Conservation (phyloP, 2,797 vertebrate genomes). For the Hipposideros larvatus region DNA sequence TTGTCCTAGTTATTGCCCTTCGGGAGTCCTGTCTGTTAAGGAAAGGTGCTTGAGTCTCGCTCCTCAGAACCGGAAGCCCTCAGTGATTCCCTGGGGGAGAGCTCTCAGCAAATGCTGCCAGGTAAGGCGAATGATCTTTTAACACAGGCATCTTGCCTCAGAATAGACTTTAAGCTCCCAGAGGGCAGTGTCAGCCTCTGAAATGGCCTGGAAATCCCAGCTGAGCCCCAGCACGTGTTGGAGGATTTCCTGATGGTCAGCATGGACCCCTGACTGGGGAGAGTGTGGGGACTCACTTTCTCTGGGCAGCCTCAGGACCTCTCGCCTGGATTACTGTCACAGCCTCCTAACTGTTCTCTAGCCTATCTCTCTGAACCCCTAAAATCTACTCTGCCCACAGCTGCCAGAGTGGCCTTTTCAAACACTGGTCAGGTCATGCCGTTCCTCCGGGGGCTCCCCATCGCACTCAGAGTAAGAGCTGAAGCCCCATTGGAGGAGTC, state of each 20-base stretch:
- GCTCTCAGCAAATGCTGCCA: background rate
- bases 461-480: background rate
- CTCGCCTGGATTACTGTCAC: background rate
- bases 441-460: background rate
- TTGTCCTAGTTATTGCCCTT: background rate
- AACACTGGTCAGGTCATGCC: background rate
- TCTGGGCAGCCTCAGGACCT: no score
- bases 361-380: background rate
- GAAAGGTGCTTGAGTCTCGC: background rate
- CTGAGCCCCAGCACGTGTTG: accelerated
- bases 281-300: background rate
- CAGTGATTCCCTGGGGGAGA: background rate
- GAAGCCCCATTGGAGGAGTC: accelerated
- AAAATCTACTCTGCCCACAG: background rate
- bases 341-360: background rate
- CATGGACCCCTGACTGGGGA: background rate
- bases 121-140: background rate
- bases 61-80: background rate
- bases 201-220: background rate
- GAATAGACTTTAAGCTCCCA: background rate
- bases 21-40: background rate
- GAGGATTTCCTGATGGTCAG: background rate
- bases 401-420: background rate
- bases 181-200: background rate
- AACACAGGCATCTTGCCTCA: background rate